These are phyloP conservation scores for Cheilinus undulatus DNA, from an alignment of 2,113 vertebrate species.

Conservation along the genomic window DNA sequence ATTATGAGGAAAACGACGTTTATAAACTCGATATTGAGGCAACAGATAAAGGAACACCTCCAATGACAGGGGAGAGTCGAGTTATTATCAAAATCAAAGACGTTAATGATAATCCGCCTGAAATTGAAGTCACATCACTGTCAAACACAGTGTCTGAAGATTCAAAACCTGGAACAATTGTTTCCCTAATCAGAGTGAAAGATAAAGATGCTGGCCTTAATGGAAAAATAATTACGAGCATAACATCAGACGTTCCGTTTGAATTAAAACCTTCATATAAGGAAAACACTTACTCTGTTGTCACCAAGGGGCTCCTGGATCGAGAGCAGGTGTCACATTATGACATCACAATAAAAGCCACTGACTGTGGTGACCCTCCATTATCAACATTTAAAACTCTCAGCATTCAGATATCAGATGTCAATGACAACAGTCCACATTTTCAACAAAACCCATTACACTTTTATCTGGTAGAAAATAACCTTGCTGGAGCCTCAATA, in stretches of 20 bases:
- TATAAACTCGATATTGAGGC: slow-evolving; percentile 61
- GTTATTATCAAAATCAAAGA: slow-evolving; percentile 81
- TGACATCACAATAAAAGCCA: slow-evolving; percentile 74
- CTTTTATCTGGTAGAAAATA: slow-evolving; percentile 74
- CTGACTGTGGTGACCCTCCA: slow-evolving; percentile 69
- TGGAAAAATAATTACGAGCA: slow-evolving; percentile 68
- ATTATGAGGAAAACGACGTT: slow-evolving; percentile 56
- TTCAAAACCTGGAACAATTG: slow-evolving; percentile 66
- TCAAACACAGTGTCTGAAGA: slow-evolving; percentile 73
- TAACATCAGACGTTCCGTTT: slow-evolving; percentile 69
- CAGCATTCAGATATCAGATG: slow-evolving; percentile 67
- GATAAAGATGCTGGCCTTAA: slow-evolving; percentile 69
- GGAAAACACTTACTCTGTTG: slow-evolving; percentile 77
- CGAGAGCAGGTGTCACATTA: slow-evolving; percentile 76
- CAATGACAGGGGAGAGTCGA: slow-evolving; percentile 61
- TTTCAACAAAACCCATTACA: slow-evolving; percentile 57
- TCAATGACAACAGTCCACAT: slow-evolving; percentile 78
- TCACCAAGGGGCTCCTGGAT: slow-evolving; percentile 70
- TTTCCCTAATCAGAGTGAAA: slow-evolving; percentile 54
- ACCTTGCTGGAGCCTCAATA: slow-evolving; percentile 56
- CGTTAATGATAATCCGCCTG: slow-evolving; percentile 85
- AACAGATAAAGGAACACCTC: slow-evolving; percentile 56
- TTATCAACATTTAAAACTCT: slow-evolving; percentile 67
- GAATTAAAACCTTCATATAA: slow-evolving; percentile 75
- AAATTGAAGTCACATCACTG: slow-evolving; percentile 79